A percentile compares a stretch with the other conserved stretches of the same genome.
Conservation (phyloP, 2,888 invertebrate species). For the Caenorhabditis uteleia region DNA sequence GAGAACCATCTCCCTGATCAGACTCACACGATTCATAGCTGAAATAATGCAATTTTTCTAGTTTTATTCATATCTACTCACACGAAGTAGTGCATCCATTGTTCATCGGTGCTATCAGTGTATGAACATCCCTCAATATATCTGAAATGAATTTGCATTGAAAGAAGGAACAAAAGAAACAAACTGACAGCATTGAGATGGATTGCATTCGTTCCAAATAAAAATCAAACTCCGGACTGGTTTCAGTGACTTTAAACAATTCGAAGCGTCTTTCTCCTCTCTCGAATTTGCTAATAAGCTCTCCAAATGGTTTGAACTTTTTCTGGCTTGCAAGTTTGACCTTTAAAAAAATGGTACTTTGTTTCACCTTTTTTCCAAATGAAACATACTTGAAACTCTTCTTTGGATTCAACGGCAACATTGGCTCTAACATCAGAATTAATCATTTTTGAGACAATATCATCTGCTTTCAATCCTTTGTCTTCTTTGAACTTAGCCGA, state of each 20-base stretch:
- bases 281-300: conserved; percentile 74
- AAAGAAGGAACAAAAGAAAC: neutral
- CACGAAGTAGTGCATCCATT: conserved; percentile 78
- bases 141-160: conserved; percentile 75
- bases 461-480: conserved; percentile 49
- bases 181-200: conserved; percentile 76
- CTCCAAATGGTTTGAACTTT: conserved; percentile 80
- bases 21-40: conserved; percentile 22
- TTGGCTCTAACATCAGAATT: conserved; percentile 51
- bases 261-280: conserved; percentile 32
- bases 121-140: conserved; percentile 92
- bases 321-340: conserved; percentile 8
- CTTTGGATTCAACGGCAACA: conserved; percentile 31
- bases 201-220: conserved; percentile 87
- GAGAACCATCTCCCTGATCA: conserved; percentile 54
- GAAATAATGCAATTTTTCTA: conserved; percentile 1
- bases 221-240: conserved; percentile 78
- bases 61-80: conserved; percentile 25
- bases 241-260: conserved; percentile 68
- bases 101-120: conserved; percentile 88
- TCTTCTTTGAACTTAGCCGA: conserved; percentile 76
- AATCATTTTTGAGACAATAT: conserved; percentile 52
- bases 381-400: conserved; percentile 21
- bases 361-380: neutral
- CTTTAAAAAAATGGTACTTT: neutral